Evolutionary conservation across 2,113 vertebrate species (phyloP).

Genomic region (Proteles cristata): DNA sequence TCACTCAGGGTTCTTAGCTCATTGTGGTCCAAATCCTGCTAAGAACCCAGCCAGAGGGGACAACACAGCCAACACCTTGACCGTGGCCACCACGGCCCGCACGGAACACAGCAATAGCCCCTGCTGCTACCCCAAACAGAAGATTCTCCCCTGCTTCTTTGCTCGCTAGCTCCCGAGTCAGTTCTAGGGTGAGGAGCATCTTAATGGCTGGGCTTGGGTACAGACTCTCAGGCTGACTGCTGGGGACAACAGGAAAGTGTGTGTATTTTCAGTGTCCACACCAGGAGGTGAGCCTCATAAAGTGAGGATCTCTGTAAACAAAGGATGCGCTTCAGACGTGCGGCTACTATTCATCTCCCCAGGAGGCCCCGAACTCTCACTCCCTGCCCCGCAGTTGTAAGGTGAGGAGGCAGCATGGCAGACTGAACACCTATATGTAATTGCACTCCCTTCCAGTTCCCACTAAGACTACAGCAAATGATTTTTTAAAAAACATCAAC

Average conservation of each 20-base stretch:
- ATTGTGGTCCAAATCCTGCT: neutral
- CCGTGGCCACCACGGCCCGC: neutral
- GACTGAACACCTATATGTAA: neutral
- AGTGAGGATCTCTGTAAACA: neutral
- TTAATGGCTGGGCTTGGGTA: neutral
- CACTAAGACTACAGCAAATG: neutral
- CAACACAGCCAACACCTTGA: neutral
- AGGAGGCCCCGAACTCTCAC: neutral
- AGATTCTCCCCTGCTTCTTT: neutral
- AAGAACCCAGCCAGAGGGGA: neutral
- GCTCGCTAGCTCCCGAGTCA: neutral
- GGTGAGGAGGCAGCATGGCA: neutral
- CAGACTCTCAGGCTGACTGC: neutral
- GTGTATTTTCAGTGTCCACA: neutral
- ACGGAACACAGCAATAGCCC: neutral
- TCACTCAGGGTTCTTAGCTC: neutral
- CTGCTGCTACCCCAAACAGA: neutral
- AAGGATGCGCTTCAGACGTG: neutral
- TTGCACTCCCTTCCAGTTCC: neutral
- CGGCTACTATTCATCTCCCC: accelerated
- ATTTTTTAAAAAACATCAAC: neutral
- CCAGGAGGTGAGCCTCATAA: neutral
- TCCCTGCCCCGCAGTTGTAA: neutral
- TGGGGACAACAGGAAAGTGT: neutral
- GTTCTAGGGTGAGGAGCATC: neutral